Evolutionary conservation across 2,888 invertebrate genomes (phyloP), one percentile per base, ranked within the genome.

Genomic region (Parnassius orleans): DNA sequence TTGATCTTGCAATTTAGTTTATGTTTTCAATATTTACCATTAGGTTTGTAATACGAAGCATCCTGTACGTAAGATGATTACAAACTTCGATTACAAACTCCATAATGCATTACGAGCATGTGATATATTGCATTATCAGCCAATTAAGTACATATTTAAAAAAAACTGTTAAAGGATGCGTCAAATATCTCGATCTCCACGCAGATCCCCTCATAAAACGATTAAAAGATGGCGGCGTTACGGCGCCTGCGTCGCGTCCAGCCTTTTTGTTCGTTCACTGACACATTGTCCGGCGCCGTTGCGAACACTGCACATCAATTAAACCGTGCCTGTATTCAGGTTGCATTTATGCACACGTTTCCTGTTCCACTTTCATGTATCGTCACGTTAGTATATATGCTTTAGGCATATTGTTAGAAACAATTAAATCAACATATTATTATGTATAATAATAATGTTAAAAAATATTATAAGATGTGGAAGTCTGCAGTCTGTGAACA

Each of bases 221-320:
- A 59, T 11, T 54, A 33, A 33, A 58, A 55, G n/a, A 51, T 44
- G 58, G 51, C 63, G 63, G 44, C 63, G 14, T 19, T 51, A 12
- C 58, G 63, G 63, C 63, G 63, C 63, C 63, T 43, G 63, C 58
- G 54, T 51, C 53, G 47, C 42, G 43, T 59, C 53, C 53, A 47
- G 15, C 44, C 57, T 63, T 63, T 63, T 63, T 63, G 58, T 58
- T 62, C 53, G 52, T 44, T 48, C 9, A 7, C 48, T 9, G 43
- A 41, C 57, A 46, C 61, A 61, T 57, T 62, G 59, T 63, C 46
- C 47, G 60, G 11, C 63, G 63, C 59, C 63, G 58, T 55, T 47
- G 14, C 63, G 58, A 54, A 54, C 53, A 57, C 61, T 53, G 57
- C 61, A 57, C 57, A 57, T 61, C 57, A 57, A 61, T 61, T 61